A percentile compares a stretch with the other conserved stretches of the same genome.
phyloP scores from a whole-genome alignment of 2,113 vertebrate species.

The Gallinago paraguaiae region DNA sequence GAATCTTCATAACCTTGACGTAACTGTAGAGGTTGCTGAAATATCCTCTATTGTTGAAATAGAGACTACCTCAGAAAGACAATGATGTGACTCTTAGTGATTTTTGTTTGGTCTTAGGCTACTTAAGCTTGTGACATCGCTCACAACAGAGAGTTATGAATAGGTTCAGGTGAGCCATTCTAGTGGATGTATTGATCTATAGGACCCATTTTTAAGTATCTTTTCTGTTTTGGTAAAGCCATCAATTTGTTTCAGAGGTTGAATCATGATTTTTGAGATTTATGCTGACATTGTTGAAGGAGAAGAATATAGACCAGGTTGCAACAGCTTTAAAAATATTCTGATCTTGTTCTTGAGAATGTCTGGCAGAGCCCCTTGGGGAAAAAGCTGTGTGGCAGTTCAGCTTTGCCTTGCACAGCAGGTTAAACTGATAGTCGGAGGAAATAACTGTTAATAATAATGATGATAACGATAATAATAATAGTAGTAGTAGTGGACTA shows the following conservation, averaged over 20 bases:
- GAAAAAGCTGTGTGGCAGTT: neutral
- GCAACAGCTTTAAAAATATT: conserved; percentile 38
- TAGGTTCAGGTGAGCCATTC: conserved; percentile 8
- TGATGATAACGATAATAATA: neutral
- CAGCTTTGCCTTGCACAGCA: neutral
- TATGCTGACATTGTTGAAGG: conserved; percentile 32
- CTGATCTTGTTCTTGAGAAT: neutral
- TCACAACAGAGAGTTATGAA: conserved; percentile 21
- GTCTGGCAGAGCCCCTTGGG: neutral
- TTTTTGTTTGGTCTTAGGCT: conserved; percentile 65
- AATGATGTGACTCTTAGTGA: conserved; percentile 37
- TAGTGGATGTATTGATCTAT: conserved; percentile 50
- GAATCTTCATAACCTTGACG: conserved; percentile 59
- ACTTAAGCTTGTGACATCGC: conserved; percentile 39
- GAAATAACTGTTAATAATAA: neutral
- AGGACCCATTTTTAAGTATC: neutral
- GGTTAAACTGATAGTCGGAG: neutral
- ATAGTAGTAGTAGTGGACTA: neutral
- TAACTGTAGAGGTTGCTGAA: conserved; percentile 60
- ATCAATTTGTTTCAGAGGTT: conserved; percentile 25
- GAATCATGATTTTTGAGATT: conserved; percentile 54
- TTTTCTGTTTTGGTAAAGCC: conserved; percentile 42
- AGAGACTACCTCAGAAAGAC: conserved; percentile 55
- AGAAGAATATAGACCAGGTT: neutral
- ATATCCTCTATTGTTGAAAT: neutral